These are phyloP conservation scores for Exephanes ischioxanthus DNA, from an alignment of 2,888 invertebrate genomes.

Conservation along the genomic window DNA sequence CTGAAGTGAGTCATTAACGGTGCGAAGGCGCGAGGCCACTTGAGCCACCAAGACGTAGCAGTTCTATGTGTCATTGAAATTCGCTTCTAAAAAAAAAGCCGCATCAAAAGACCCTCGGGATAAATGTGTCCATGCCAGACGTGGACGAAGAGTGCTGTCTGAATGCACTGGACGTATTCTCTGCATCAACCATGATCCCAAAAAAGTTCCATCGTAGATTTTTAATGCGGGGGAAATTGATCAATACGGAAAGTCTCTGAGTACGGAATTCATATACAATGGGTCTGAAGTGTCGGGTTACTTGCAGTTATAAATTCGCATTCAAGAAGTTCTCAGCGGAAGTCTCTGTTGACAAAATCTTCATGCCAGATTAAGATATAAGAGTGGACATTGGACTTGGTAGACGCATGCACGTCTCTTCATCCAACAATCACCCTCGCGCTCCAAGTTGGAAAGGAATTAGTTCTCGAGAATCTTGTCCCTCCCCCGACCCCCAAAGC, in stretches of 20 bases:
- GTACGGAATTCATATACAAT: conserved; percentile 13
- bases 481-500: conserved; percentile 3
- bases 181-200: too few species aligned
- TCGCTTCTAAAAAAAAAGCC: too few species aligned
- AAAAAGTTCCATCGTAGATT: too few species aligned
- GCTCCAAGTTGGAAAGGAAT: conserved; percentile 50
- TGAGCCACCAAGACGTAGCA: too few species aligned
- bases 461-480: conserved; percentile 59
- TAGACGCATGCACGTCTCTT: background rate
- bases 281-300: background rate
- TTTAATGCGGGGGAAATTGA: too few species aligned
- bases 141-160: too few species aligned
- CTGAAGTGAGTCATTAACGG: too few species aligned
- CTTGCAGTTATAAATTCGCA: background rate
- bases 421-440: conserved; percentile 25
- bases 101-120: too few species aligned
- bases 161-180: too few species aligned
- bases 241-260: too few species aligned
- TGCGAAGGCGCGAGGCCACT: background rate
- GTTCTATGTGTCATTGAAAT: too few species aligned
- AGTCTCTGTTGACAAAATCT: conserved; percentile 27
- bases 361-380: conserved; percentile 21
- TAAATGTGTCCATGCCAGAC: too few species aligned
- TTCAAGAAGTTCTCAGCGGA: background rate
- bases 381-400: conserved; percentile 17